Conservation (phyloP, 35 echinoderm and acorn worm species). For the Ptychodera flava region DNA sequence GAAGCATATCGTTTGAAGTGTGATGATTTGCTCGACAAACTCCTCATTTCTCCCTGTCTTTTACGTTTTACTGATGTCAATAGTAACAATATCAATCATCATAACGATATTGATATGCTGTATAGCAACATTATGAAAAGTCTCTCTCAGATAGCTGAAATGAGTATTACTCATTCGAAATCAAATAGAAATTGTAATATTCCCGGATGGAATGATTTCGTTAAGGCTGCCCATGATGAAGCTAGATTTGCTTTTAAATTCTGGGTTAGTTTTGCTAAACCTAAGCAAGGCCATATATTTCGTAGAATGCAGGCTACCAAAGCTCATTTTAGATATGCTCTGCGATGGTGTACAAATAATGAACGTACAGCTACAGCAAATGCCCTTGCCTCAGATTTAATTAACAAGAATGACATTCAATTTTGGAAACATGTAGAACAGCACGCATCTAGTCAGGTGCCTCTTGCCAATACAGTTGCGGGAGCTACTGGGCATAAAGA, state of each 20-base stretch:
- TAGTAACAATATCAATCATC: not conserved
- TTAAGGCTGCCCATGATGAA: not conserved
- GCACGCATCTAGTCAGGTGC: too few relatives aligned
- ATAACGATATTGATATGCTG: not conserved
- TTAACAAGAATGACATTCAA: not conserved
- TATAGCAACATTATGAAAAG: not conserved
- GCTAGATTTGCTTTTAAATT: not conserved
- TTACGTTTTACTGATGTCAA: not conserved
- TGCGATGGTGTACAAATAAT: not conserved
- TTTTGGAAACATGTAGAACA: too few relatives aligned
- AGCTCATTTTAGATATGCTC: not conserved
- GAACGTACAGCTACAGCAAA: not conserved
- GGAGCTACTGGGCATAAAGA: not conserved
- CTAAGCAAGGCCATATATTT: not conserved
- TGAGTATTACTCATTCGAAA: not conserved
- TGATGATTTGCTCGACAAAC: not conserved
- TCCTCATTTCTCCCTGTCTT: not conserved
- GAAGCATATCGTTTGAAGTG: not conserved
- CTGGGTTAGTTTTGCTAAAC: not conserved
- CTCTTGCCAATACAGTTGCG: not conserved
- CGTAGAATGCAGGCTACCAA: not conserved
- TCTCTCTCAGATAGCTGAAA: not conserved
- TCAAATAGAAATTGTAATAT: not conserved
- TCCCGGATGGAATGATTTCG: not conserved
- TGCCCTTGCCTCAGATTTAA: not conserved